Evolutionary conservation across 2,113 vertebrate species (phyloP).

Genomic region (Osmerus mordax): DNA sequence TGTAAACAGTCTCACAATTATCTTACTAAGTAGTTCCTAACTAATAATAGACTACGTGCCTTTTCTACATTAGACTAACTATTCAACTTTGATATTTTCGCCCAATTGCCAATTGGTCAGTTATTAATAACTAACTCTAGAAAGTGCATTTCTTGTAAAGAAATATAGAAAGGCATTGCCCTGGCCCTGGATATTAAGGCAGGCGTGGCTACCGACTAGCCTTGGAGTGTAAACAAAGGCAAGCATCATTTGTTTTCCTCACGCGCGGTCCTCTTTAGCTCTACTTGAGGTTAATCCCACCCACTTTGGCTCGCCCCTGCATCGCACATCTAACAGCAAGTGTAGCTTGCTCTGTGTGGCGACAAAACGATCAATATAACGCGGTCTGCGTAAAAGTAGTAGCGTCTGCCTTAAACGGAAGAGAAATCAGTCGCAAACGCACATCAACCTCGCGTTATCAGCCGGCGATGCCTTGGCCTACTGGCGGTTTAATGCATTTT

Average conservation of each 20-base stretch:
- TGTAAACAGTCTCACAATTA: too few relatives aligned
- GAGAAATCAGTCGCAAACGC: neutral
- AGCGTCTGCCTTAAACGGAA: neutral
- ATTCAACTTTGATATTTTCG: too few relatives aligned
- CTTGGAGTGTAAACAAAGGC: neutral
- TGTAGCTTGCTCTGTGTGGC: neutral
- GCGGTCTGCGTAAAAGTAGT: neutral
- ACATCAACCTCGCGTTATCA: neutral
- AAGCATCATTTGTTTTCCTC: neutral
- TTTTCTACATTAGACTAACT: too few relatives aligned
- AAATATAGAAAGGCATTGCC: too few relatives aligned
- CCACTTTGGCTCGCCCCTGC: slow-evolving; percentile 19
- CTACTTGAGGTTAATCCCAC: slow-evolving; percentile 34
- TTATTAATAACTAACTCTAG: too few relatives aligned
- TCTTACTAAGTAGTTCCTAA: too few relatives aligned
- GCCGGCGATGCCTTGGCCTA: neutral
- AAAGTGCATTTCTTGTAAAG: too few relatives aligned
- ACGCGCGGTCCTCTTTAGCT: neutral
- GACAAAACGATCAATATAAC: neutral
- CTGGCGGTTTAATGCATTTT: neutral
- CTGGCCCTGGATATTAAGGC: too few relatives aligned
- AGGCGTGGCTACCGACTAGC: neutral
- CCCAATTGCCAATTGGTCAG: too few relatives aligned
- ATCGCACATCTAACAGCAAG: slow-evolving; percentile 14
- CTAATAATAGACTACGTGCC: too few relatives aligned